Conservation (phyloP, 2,888 invertebrate genomes). For the Xanthorhoe designata region DNA sequence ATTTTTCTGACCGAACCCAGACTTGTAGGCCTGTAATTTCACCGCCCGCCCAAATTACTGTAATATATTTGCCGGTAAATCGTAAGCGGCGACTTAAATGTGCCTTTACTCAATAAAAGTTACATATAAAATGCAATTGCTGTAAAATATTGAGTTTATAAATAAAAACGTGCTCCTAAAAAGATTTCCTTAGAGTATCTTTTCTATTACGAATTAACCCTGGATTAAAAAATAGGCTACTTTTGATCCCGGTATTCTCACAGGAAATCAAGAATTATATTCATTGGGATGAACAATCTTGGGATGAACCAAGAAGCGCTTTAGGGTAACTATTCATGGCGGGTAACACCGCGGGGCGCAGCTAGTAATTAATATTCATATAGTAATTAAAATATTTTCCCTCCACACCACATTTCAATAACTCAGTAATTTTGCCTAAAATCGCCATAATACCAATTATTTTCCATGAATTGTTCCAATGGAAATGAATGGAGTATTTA, state of each 20-base stretch:
- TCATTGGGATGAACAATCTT: too few relatives aligned
- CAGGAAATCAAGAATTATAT: too few relatives aligned
- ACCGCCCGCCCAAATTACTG: slow-evolving; percentile 61
- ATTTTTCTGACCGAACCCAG: not conserved
- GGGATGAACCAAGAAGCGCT: too few relatives aligned
- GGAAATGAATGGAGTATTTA: slow-evolving; percentile 9
- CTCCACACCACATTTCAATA: not conserved
- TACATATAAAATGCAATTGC: slow-evolving; percentile 48
- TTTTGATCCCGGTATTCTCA: too few relatives aligned
- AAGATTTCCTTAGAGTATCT: too few relatives aligned
- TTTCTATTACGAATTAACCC: too few relatives aligned
- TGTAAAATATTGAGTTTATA: not conserved
- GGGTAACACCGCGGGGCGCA: too few relatives aligned
- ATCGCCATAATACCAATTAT: slow-evolving; percentile 12
- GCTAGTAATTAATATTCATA: not conserved
- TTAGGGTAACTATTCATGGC: too few relatives aligned
- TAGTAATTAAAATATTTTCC: not conserved
- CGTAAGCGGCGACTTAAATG: slow-evolving; percentile 73
- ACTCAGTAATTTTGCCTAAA: not conserved
- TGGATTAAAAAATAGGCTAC: too few relatives aligned
- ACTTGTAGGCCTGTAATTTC: not conserved
- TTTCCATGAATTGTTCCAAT: slow-evolving; percentile 11
- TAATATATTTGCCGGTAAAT: slow-evolving; percentile 70
- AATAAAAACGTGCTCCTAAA: not conserved
- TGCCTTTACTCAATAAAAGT: slow-evolving; percentile 51